These are phyloP conservation scores for Lipophrys pholis DNA, from an alignment of 2,113 vertebrate genomes.

Conservation along the genomic window DNA sequence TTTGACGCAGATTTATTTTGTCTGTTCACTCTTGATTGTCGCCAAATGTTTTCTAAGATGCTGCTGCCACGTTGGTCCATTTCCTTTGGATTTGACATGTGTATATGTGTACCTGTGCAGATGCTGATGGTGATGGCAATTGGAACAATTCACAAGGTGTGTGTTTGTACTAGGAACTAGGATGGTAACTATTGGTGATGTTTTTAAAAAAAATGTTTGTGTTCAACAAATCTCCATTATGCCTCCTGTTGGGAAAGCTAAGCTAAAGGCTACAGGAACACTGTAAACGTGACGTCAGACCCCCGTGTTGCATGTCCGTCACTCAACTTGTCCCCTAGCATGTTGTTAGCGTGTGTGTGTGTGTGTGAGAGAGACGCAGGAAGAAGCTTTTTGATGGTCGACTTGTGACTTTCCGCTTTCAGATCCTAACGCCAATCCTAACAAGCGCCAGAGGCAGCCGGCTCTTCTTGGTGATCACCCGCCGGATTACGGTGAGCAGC, in stretches of 20 bases:
- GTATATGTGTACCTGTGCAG: slow-evolving; percentile 83
- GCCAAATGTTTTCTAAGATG: slow-evolving; percentile 21
- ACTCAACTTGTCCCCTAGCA: slow-evolving; percentile 54
- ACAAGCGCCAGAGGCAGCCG: slow-evolving; percentile 93
- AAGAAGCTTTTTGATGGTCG: slow-evolving; percentile 24
- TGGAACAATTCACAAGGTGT: slow-evolving; percentile 81
- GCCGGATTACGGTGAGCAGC: slow-evolving; percentile 86
- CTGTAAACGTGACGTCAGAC: not conserved
- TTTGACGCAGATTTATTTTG: slow-evolving; percentile 16
- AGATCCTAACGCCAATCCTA: slow-evolving; percentile 89
- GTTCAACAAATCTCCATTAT: slow-evolving; percentile 78
- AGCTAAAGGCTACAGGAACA: slow-evolving; percentile 41
- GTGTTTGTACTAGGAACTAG: slow-evolving; percentile 45
- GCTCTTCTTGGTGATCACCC: slow-evolving; percentile 92
- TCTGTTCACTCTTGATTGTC: slow-evolving; percentile 21
- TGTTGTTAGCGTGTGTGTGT: slow-evolving; percentile 2
- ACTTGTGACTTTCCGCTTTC: slow-evolving; percentile 41
- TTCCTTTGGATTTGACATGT: slow-evolving; percentile 70
- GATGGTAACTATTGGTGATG: slow-evolving; percentile 23
- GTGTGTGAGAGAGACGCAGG: not conserved
- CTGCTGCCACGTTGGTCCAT: slow-evolving; percentile 33
- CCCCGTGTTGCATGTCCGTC: slow-evolving; percentile 74
- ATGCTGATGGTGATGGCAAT: slow-evolving; percentile 86
- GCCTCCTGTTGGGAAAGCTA: slow-evolving; percentile 36
- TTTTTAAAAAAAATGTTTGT: slow-evolving; percentile 22